Conservation (phyloP, 2,113 vertebrate genomes). For the Ammodytes dubius region DNA sequence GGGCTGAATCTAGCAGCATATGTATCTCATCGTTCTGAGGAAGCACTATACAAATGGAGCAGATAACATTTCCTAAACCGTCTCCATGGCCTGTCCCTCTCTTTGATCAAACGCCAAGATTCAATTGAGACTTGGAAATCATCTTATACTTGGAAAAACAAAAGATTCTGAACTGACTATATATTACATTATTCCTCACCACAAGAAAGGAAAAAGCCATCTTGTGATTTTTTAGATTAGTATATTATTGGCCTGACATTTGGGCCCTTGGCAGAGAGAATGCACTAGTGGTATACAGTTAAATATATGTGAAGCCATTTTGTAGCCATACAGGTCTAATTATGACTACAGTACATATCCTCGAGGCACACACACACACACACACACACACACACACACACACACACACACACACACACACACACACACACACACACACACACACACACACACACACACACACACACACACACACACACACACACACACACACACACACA, state of each 20-base stretch:
- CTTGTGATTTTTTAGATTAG: neutral
- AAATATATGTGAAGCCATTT: neutral
- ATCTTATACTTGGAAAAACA: constrained; percentile 1
- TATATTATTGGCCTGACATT: neutral
- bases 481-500: too few species aligned
- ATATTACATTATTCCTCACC: neutral
- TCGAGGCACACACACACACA: neutral
- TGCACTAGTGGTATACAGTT: neutral
- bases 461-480: too few species aligned
- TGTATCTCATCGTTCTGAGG: neutral
- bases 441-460: neutral
- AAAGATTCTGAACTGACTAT: neutral
- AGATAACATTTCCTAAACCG: constrained; percentile 11
- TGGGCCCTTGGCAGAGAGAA: neutral
- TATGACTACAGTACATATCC: neutral
- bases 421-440: neutral
- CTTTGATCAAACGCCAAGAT: constrained; percentile 12
- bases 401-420: neutral
- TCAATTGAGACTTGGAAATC: neutral
- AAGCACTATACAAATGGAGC: constrained; percentile 10
- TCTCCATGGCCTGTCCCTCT: neutral
- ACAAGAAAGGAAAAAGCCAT: neutral
- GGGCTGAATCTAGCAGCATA: neutral
- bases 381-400: too few species aligned
- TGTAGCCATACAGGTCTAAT: constrained; percentile 1